Base-by-base conservation (phyloP, 2,888 invertebrate genomes). In the Acronicta aceris region DNA sequence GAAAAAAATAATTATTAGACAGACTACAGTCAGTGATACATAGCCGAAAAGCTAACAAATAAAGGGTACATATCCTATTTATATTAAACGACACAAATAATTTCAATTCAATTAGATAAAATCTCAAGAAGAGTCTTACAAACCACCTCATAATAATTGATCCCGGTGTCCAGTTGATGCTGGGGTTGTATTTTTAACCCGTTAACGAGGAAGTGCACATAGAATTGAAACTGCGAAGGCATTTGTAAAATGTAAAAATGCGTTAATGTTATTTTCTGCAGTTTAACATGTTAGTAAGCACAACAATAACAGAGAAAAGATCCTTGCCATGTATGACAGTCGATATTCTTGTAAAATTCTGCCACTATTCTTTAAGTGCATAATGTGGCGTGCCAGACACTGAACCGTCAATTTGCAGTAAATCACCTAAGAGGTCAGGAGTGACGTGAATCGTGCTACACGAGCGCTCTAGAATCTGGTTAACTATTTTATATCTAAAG, bases 331-430 rank as follows among this genome's bases (percentile, higher is more conserved):
- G 12, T 2, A 49, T 53, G 73, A 53, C 62, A 51, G 65, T 49
- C 53, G 55, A 68, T 68, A 68, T 60, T 74, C 43, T 74, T 74
- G 25, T 52, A 55, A 65, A 59, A 48, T 54, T 52, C 54, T 40
- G 38, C 38, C 47, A 42, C 49, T 42, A 65, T 52, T 38, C 53
- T 58, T 55, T 63, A 50, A 69, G 61, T 71, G 75, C 66, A 75
- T 69, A 70, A 67, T 67, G 62, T 71, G 61, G 71, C 73, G 62
- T 76, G 78, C 71, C 57, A 58, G 68, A 59, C 66, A 56, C 64
- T 57, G 65, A 78, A 78, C 72, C 78, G 79, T 78, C 84, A 84
- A 87, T 87, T 85, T 88, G 84, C 87, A 87, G 84, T 88, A 87
- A 86, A 88, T 88, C 84, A 85, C 72, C 76, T 63, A 74, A 79